These are phyloP conservation scores for Oscheius onirici DNA, from an alignment of 2,888 invertebrate species.

Conservation along the genomic window DNA sequence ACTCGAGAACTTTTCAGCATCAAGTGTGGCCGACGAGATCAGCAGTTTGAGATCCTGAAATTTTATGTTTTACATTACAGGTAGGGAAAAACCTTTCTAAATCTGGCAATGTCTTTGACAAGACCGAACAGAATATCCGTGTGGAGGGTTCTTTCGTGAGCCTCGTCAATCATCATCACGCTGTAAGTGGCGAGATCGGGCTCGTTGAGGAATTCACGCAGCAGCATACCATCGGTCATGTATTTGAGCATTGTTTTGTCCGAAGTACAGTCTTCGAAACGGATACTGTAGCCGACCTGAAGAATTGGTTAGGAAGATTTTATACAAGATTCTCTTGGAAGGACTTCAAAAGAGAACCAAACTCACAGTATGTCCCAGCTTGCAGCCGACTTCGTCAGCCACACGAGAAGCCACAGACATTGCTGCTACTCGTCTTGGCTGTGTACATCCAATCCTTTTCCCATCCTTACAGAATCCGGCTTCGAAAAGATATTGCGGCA, in stretches of 20 bases:
- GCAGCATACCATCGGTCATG: constrained; percentile 98
- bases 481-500: constrained; percentile 76
- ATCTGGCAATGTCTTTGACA: constrained; percentile 76
- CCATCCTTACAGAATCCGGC: constrained; percentile 77
- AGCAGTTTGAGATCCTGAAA: constrained; percentile 87
- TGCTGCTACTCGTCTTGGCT: constrained; percentile 96
- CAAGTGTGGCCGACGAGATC: constrained; percentile 96
- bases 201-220: constrained; percentile 95
- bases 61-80: no score
- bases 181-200: constrained; percentile 93
- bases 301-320: no score
- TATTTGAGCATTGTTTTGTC: constrained; percentile 95
- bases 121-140: constrained; percentile 97
- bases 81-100: constrained; percentile 37
- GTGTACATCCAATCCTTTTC: constrained; percentile 94
- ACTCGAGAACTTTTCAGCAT: constrained; percentile 89
- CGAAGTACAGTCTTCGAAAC: constrained; percentile 99
- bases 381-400: constrained; percentile 95
- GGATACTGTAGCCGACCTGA: constrained; percentile 81
- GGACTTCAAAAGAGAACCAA: neutral
- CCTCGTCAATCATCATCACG: constrained; percentile 99
- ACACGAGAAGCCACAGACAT: constrained; percentile 99
- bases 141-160: constrained; percentile 96
- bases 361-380: constrained; percentile 79
- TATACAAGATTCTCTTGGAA: constrained; percentile 32